Base-by-base conservation (phyloP, 2,888 invertebrate species). In the Perdita meconis region DNA sequence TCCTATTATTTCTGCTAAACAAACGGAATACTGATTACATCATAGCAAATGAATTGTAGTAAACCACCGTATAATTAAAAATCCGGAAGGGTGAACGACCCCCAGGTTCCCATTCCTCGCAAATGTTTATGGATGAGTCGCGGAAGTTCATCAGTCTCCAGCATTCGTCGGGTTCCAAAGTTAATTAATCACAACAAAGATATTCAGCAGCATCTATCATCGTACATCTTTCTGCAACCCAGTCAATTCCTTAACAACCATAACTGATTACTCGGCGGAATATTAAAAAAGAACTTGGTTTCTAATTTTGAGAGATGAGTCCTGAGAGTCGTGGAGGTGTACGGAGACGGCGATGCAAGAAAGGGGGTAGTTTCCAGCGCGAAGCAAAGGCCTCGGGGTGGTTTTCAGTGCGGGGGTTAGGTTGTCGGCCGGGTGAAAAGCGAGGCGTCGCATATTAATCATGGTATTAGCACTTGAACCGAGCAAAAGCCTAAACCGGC, bases 381-480 rank as follows among this genome's bases (percentile, higher is more conserved):
- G 59, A 16, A 13, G n/a, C 16, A 24, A 22, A 5, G 0, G 22
- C 38, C 24, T 5, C 22, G 50, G 36, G 24, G 42, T 44, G 67
- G 40, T 60, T 74, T 53, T 47, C 30, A 66, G 53, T 19, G 64
- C 12, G 13, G 19, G 51, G 38, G 36, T 47, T 22, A 36, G 30
- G 63, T 59, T 40, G 40, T 55, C 36, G 56, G 56, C 67, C n/a
- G 38, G 47, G 72, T 65, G 53, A 61, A 70, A 69, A 83, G 74
- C 81, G 74, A 78, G 69, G 77, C 59, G 77, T 69, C 70, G 82
- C 84, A 79, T 85, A 84, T 82, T 82, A 84, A 85, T 84, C 70
- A 57, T 42, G 67, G 53, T 77, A 84, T 82, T 84, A 82, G 77
- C 84, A 75, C 74, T 73, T 68, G 67, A 77, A 79, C 61, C 64